Percentiles rank a stretch among this genome's conserved stretches.
phyloP scores from a whole-genome alignment of 2,888 invertebrate species.

The Seira sanloemensis region DNA sequence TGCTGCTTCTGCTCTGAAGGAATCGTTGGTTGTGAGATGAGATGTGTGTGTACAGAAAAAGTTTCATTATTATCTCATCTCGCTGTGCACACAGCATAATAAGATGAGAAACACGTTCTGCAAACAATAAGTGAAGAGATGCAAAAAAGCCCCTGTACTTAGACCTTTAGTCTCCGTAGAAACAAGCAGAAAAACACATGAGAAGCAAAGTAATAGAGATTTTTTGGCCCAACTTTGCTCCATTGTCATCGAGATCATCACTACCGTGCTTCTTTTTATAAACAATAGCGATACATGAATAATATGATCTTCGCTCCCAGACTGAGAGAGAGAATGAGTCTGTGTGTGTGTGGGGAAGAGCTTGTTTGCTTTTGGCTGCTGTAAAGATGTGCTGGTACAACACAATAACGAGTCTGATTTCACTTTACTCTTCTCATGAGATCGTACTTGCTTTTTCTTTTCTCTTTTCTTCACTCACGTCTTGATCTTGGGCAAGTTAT shows the following conservation, averaged over 20 bases:
- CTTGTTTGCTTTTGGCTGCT: no score
- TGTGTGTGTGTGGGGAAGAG: no score
- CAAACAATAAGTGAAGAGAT: constrained; percentile 4
- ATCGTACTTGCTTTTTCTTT: not conserved
- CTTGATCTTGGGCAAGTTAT: not conserved
- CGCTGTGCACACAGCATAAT: not conserved
- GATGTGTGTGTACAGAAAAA: constrained; percentile 7
- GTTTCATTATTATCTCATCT: not conserved
- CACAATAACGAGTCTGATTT: constrained; percentile 31
- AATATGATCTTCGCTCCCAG: not conserved
- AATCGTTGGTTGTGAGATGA: not conserved
- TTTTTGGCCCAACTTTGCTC: not conserved
- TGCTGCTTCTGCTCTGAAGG: no score
- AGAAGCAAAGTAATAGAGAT: not conserved
- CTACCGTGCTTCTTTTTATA: not conserved
- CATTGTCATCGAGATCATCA: constrained; percentile 17
- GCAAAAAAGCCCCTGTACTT: not conserved
- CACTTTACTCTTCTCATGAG: constrained; percentile 28
- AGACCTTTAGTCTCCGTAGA: not conserved
- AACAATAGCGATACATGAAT: not conserved
- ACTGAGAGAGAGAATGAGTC: no score
- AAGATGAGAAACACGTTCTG: constrained; percentile 18
- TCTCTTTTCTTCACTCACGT: not conserved
- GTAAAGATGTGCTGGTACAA: not conserved
- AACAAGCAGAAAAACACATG: not conserved